Conservation (phyloP, 1,140 invertebrate species). For the Thrips palmi region DNA sequence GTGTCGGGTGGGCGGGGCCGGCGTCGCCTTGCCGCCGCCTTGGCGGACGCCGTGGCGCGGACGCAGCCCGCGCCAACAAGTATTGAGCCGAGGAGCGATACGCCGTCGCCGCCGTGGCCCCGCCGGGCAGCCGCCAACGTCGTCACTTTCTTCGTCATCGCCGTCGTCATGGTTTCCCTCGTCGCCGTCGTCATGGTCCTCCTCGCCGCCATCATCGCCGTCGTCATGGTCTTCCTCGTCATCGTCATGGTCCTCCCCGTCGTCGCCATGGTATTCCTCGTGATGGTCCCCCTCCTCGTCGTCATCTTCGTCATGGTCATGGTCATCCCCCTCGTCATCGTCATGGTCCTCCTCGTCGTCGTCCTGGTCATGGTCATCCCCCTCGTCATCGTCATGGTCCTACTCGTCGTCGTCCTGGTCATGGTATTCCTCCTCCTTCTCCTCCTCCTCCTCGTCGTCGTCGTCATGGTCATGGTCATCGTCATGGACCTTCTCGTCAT, state of each 20-base stretch:
- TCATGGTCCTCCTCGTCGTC: constrained; percentile 3
- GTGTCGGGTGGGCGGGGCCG: too few relatives aligned
- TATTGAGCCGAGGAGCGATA: too few relatives aligned
- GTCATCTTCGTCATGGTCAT: neutral
- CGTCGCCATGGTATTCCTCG: neutral
- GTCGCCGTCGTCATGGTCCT: too few relatives aligned
- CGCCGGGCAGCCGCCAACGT: too few relatives aligned
- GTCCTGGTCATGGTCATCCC: neutral
- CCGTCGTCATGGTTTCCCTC: too few relatives aligned
- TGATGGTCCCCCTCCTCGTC: neutral
- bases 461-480: constrained; percentile 1
- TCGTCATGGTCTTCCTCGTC: too few relatives aligned
- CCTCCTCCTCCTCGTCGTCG: neutral
- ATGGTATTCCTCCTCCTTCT: constrained; percentile 1
- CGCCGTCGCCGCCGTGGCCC: too few relatives aligned
- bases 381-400: constrained; percentile 2
- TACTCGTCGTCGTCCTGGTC: constrained; percentile 3
- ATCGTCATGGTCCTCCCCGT: neutral
- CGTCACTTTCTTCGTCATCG: too few relatives aligned
- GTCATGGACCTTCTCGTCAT: neutral
- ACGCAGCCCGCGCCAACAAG: too few relatives aligned
- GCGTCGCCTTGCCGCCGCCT: too few relatives aligned
- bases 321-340: neutral
- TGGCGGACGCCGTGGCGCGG: too few relatives aligned
- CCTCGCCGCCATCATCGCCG: too few relatives aligned